phyloP scores from a whole-genome alignment of 2,113 vertebrate genomes.

The Syrmaticus mikado region DNA sequence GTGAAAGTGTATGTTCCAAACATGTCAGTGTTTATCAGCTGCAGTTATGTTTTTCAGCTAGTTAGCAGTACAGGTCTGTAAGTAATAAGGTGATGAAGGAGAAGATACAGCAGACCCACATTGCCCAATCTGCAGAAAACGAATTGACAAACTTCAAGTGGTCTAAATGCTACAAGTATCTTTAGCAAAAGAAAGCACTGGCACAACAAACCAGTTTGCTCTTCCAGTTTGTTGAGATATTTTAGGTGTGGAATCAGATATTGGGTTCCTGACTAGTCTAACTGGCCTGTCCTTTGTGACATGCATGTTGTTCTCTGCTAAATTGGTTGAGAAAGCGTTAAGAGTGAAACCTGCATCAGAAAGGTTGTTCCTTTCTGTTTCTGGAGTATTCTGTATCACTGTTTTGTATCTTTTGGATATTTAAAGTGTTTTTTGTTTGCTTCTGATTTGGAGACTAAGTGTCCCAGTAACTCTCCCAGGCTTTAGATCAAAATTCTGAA shows the following conservation, averaged over 20 bases:
- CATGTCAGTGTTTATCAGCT: background rate
- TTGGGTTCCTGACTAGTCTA: fast-evolving
- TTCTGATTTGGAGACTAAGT: background rate
- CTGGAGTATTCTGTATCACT: background rate
- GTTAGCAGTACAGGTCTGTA: background rate
- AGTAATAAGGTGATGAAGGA: background rate
- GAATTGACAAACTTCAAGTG: background rate
- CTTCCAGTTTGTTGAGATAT: background rate
- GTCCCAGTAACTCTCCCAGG: background rate
- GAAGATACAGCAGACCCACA: background rate
- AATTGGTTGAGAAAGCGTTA: background rate
- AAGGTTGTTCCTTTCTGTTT: background rate
- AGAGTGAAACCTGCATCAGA: background rate
- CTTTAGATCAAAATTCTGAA: background rate
- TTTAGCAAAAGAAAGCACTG: background rate
- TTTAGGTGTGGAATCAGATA: background rate
- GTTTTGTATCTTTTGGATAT: background rate
- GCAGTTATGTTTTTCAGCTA: background rate
- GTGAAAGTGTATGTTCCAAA: background rate
- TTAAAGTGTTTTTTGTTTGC: background rate
- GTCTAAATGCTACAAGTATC: background rate
- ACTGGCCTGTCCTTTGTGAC: background rate
- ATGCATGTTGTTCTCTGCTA: background rate
- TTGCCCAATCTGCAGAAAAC: background rate
- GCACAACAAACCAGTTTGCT: background rate